Base-by-base conservation (phyloP, 2,797 vertebrate species). In the Borostomias antarcticus region DNA sequence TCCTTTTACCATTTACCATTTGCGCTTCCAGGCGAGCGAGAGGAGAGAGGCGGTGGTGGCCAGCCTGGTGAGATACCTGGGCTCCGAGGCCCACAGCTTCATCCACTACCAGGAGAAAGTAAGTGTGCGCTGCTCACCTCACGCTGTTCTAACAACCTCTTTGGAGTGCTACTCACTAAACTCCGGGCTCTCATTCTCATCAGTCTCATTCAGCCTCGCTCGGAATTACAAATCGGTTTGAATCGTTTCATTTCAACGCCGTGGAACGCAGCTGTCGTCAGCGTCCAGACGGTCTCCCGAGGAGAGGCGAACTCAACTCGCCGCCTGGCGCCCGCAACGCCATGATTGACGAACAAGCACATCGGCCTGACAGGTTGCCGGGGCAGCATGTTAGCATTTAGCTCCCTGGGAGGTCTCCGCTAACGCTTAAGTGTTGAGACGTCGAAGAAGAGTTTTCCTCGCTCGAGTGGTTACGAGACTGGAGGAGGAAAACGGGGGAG, bases 101-200 rank as follows among this genome's bases (percentile, higher is more conserved):
- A 88, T 93, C 75, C 90, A 93, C 81, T 91, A 91, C 48, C 76
- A 86, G 59, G 91, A 92, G 62, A 92, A 90, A 82, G 92, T 92
- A 88, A 82, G 89, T 75, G 2, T 13, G 28, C 25, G 5, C 56
- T 40, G 33, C 35, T 33, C 17, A 33, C 17, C 29, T 33, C 58
- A 75, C 15, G 65, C 43, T 53, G 50, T 43, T 6, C 35, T 21
- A n/a, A n/a, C n/a, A n/a, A n/a, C n/a, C n/a, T n/a, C n/a, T n/a
- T n/a, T n/a, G n/a, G n/a, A n/a, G n/a, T n/a, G 10, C 50, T 51
- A 9, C 9, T 23, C 5, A 1, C 11, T 23, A 2, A 5, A 10
- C 25, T 19, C 10, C 21, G 7, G 8, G 50, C 8, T 51, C 5
- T 51, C 9, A 25, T 25, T 26, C 10, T 40, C 37, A 40, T 40